phyloP scores from a whole-genome alignment of 2,888 invertebrate genomes.

The Nephrocerus scutellatus region DNA sequence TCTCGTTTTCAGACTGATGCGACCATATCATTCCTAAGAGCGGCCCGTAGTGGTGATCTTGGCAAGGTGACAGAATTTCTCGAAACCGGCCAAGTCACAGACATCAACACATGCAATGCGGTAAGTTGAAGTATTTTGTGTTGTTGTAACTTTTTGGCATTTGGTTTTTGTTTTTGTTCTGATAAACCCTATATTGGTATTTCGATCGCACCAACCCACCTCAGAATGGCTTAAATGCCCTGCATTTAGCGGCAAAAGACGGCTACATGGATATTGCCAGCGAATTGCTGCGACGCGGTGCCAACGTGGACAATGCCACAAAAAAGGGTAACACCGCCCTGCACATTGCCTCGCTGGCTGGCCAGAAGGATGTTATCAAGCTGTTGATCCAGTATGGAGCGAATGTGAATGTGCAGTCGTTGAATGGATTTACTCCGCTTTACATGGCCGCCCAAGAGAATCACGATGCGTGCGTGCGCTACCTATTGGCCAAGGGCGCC shows the following conservation, averaged over 20 bases:
- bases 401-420: constrained; percentile 92
- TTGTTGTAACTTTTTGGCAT: too few relatives aligned
- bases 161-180: too few relatives aligned
- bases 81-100: constrained; percentile 76
- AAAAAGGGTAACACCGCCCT: constrained; percentile 96
- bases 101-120: constrained; percentile 97
- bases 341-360: constrained; percentile 96
- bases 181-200: too few relatives aligned
- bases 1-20: constrained; percentile 60
- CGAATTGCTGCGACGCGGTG: constrained; percentile 83
- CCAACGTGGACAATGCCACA: constrained; percentile 90
- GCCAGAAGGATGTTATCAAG: constrained; percentile 88
- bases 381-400: constrained; percentile 87
- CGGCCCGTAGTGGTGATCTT: constrained; percentile 93
- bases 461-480: constrained; percentile 87
- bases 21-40: constrained; percentile 92
- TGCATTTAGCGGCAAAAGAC: constrained; percentile 96
- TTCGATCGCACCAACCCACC: too few relatives aligned
- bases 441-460: constrained; percentile 99
- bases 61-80: constrained; percentile 91
- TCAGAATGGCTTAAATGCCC: constrained; percentile 94
- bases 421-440: constrained; percentile 95
- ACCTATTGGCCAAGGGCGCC: constrained; percentile 84
- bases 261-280: constrained; percentile 90
- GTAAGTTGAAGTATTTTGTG: constrained; percentile 53